Conservation (phyloP, 1,140 invertebrate genomes). For the Pantala flavescens region DNA sequence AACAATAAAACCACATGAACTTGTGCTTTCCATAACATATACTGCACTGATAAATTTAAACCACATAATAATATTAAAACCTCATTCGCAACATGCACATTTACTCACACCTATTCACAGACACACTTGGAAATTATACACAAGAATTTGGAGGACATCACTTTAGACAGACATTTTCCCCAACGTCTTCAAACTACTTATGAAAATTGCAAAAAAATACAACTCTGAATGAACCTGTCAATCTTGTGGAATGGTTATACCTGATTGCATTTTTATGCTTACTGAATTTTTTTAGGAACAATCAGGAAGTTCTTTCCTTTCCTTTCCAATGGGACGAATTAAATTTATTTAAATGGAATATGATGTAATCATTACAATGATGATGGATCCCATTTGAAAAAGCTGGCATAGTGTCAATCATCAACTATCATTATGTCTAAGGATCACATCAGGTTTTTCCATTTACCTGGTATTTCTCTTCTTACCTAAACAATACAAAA, state of each 20-base stretch:
- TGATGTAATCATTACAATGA: neutral
- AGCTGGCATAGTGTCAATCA: neutral
- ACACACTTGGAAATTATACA: constrained; percentile 3
- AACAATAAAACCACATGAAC: constrained; percentile 10
- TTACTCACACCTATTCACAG: neutral
- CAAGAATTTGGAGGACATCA: neutral
- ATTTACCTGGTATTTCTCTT: neutral
- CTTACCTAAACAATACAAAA: constrained; percentile 8
- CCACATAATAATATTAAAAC: neutral
- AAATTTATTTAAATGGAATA: neutral
- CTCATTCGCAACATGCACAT: neutral
- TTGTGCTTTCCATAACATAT: neutral
- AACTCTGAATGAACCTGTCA: neutral
- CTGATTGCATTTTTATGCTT: neutral
- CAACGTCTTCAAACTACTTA: neutral
- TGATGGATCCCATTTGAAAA: neutral
- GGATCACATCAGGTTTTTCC: neutral
- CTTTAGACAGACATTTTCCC: constrained; percentile 1
- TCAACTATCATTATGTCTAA: neutral
- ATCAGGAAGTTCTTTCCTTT: neutral
- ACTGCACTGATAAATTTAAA: constrained; percentile 7
- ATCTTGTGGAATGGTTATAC: neutral
- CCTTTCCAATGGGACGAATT: neutral
- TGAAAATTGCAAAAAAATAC: neutral
- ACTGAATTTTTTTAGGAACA: neutral